Base-by-base conservation (phyloP, 2,888 invertebrate genomes). In the Tridacna crocea region DNA sequence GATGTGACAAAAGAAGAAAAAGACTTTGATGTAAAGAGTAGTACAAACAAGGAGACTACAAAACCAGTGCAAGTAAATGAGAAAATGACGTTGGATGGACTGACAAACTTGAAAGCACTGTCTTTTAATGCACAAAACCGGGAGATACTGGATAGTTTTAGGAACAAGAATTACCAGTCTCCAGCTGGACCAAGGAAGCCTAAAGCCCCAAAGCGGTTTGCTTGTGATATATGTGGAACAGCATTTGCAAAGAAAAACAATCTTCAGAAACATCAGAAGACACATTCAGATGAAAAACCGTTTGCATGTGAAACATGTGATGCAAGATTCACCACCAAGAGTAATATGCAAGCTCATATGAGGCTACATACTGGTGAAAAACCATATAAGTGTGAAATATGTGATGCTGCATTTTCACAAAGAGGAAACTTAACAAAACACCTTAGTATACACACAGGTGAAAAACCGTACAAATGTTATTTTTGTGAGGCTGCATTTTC, bases 401-500 rank as follows among this genome's bases (percentile, higher is more conserved):
- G 65, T 65, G 65, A 27, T 27, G 65, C 65, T 27, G 36, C 17
- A 27, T 65, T 65, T 19, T 24, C 65, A 11, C 26, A 65, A 36
- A 26, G 36, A 36, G 36, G 27, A 3, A 36, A 66, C 27, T n/a
- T 66, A 13, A 36, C 36, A 15, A 66, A 66, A n/a, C 66, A 66
- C n/a, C 66, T 27, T 4, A 66, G 36, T 13, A 66, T 66, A 26
- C 66, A 66, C 13, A 66, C 66, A 19, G 66, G 66, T 13, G 36
- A 66, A n/a, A 26, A 66, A 10, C 61, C 61, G 13, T 61, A 61
- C 24, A 61, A 61, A 22, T 61, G 66, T 66, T 66, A 66, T 27
- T 66, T 36, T 66, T 66, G 66, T 36, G 66, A 66, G 15, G 66
- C 27, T 4, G 27, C 66, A 66, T 66, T 66, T 24, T 66, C 66